Base-by-base conservation (phyloP, 1,140 invertebrate genomes). In the Caenorhabditis brenneri region DNA sequence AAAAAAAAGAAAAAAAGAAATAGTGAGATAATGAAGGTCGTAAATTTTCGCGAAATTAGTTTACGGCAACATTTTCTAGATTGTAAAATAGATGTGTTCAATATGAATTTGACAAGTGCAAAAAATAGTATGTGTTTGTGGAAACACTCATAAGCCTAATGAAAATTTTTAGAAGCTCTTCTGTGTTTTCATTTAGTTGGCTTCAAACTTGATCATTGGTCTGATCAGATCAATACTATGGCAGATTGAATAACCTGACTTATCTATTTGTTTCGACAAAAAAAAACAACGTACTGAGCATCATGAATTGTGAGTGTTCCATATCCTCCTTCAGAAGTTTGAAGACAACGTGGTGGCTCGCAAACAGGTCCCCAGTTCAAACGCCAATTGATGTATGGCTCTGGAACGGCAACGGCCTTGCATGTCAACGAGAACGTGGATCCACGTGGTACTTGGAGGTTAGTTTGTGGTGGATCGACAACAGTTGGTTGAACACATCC, bases 281-380 rank as follows among this genome's bases (percentile, higher is more conserved):
- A 15, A 2, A 29, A n/a, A n/a, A n/a, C n/a, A n/a, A 87, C 87
- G 84, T 48, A 88, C 88, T 90, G 89, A 10, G 90, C 89, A 86
- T 90, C 89, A 53, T 90, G 85, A 88, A 97, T 96, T 0, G 93
- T 94, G 0, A 99, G 92, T 0, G 93, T 94, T 22, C 97, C 97
- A 1, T 94, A 92, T 15, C 96, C 97, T 86, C 94, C 93, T 1
- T 92, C 92, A 87, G 94, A 96, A 0, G 93, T 94, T 1, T 93
- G 94, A 0, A 89, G 92, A 90, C 87, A 86, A 19, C 89, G 83
- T 2, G 93, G 91, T 0, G 96, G 96, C n/a, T 90, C 87, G 33
- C 93, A 93, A 29, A 99, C 94, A 88, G 98, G 95, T 4, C 96
- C 95, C 97, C 97, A 99, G 92, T 99, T 99, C 1, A 96, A 92